Evolutionary conservation across 2,113 vertebrate genomes (phyloP), one percentile per base, ranked within the genome.

Genomic region (Cisticola juncidis): DNA sequence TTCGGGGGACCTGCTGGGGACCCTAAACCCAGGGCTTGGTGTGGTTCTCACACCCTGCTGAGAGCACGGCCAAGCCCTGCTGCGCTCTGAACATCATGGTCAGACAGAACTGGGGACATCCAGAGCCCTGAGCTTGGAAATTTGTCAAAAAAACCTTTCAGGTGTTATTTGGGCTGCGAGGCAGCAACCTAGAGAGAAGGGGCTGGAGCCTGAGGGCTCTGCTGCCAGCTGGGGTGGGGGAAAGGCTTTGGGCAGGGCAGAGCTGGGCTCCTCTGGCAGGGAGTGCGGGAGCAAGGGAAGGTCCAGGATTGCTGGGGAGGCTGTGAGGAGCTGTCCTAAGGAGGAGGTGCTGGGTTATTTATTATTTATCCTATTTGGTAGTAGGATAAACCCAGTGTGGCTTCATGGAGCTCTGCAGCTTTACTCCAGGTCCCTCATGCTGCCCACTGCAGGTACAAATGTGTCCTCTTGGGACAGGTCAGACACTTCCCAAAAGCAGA

Each of bases 11-110:
- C 47, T 19, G 0, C 29, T 42, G 19, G 19, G 38, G 31, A 23
- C 31, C 0, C 1, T 12, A 11, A 77, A 40, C 5, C 25, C 33
- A 0, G 48, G 25, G 24, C 54, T 69, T 35, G 3, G 33, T 4
- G 1, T 2, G 42, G 36, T 31, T 24, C 47, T 38, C 19, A 5
- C 12, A 50, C 40, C 54, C 38, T 12, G 45, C 38, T 19, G 33
- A 1, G 4, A 29, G 70, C 60, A 2, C 0, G 0, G 65, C 61
- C 51, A 1, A 14, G 61, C 2, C 2, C 69, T 72, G 36, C 86
- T 68, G 73, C 35, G 18, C 56, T 33, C 61, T 18, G 40, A 64
- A 4, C 0, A 0, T 3, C 74, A 18, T 4, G 74, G 6, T 25
- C 79, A n/a, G 24, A 25, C 0, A 69, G 4, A 73, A 29, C 15